These are phyloP conservation scores for Albula goreensis DNA, from an alignment of 2,113 vertebrate genomes.

Conservation along the genomic window DNA sequence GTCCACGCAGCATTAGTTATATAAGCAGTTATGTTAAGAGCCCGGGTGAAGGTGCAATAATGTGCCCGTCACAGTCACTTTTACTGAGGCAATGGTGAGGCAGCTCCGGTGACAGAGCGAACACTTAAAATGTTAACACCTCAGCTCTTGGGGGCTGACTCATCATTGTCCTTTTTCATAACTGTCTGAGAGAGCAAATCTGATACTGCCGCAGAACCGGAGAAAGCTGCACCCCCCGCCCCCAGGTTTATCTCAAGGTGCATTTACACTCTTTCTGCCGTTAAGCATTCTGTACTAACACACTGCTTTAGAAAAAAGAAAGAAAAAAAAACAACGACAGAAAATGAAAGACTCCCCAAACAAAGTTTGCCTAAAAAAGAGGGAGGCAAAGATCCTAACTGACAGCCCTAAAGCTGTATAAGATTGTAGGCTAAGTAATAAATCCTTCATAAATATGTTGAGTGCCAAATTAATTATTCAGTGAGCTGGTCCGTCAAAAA, in stretches of 20 bases:
- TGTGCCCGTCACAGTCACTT: neutral
- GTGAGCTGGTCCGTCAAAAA: constrained; percentile 36
- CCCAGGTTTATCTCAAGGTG: neutral
- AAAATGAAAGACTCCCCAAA: neutral
- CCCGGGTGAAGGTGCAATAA: neutral
- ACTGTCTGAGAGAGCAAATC: neutral
- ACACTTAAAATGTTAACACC: constrained; percentile 5
- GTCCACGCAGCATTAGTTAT: neutral
- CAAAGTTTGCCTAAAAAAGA: neutral
- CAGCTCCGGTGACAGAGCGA: neutral
- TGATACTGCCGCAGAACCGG: neutral
- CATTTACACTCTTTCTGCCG: neutral
- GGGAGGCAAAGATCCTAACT: constrained; percentile 26
- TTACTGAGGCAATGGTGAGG: neutral
- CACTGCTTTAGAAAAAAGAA: neutral
- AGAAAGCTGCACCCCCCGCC: neutral
- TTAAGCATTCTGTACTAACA: neutral
- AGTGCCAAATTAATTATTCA: constrained; percentile 44
- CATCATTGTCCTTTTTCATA: constrained; percentile 6
- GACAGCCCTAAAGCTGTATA: constrained; percentile 34
- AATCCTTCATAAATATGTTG: constrained; percentile 40
- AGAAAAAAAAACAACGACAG: neutral
- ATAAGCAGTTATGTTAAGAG: neutral
- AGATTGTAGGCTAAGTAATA: constrained; percentile 14
- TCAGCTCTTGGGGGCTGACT: neutral